These are phyloP conservation scores for Stomatorhinus ivindoensis DNA, from an alignment of 2,113 vertebrate genomes.

Conservation along the genomic window DNA sequence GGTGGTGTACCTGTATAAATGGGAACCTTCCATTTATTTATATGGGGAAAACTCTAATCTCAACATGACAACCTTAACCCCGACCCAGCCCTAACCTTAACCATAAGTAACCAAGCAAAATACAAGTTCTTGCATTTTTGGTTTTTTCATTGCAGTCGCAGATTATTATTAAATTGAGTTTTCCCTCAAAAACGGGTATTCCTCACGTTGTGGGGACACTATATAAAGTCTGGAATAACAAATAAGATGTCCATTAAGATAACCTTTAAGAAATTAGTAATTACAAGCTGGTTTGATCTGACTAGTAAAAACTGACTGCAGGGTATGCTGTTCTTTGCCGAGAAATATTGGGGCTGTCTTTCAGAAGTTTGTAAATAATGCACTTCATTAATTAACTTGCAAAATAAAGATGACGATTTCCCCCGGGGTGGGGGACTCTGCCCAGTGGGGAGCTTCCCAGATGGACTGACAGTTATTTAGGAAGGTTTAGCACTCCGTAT, in stretches of 20 bases:
- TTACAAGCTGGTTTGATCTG: not conserved
- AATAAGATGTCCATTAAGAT: not conserved
- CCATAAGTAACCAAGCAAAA: too few species aligned
- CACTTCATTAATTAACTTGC: not conserved
- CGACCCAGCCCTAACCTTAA: too few species aligned
- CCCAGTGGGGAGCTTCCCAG: not conserved
- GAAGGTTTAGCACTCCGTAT: not conserved
- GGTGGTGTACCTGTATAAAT: too few species aligned
- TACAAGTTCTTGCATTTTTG: too few species aligned
- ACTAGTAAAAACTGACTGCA: not conserved
- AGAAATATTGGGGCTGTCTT: not conserved
- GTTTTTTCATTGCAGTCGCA: too few species aligned
- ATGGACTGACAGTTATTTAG: not conserved
- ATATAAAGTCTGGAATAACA: not conserved
- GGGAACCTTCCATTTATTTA: too few species aligned
- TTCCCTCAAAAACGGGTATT: too few species aligned
- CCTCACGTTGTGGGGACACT: not conserved
- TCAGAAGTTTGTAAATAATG: not conserved
- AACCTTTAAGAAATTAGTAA: not conserved
- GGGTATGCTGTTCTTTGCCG: not conserved
- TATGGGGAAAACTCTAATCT: too few species aligned
- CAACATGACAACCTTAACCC: too few species aligned
- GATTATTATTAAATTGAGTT: too few species aligned
- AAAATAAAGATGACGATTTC: not conserved
- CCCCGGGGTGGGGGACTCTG: not conserved